Evolutionary conservation across 30 jellyfish, hydroid and myxozoan genomes (phyloP).

Genomic region (Aurelia coerulea): DNA sequence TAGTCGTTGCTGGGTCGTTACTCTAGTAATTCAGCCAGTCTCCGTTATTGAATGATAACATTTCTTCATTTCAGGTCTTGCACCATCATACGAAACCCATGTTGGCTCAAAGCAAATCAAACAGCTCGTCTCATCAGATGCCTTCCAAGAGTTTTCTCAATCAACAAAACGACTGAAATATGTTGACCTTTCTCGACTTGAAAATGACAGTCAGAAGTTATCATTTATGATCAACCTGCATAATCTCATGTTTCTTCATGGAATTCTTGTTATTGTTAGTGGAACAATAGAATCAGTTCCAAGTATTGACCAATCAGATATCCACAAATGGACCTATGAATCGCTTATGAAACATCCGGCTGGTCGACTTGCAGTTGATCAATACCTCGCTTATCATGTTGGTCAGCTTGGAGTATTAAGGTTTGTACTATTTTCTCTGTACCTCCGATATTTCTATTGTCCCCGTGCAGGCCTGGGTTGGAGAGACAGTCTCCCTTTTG

Average conservation of each 20-base stretch:
- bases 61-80: slow-evolving; percentile 27
- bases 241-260: slow-evolving; percentile 84
- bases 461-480: too few species aligned
- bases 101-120: slow-evolving; percentile 44
- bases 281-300: slow-evolving; percentile 47
- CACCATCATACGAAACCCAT: slow-evolving; percentile 54
- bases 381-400: slow-evolving; percentile 66
- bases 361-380: slow-evolving; percentile 77
- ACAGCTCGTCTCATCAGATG: slow-evolving; percentile 28
- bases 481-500: too few species aligned
- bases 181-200: slow-evolving; percentile 58
- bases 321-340: slow-evolving; percentile 45
- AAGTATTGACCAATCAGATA: slow-evolving; percentile 5
- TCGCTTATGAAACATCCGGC: slow-evolving; percentile 61
- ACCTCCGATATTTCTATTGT: too few species aligned
- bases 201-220: slow-evolving; percentile 50
- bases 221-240: slow-evolving; percentile 75
- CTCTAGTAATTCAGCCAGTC: too few species aligned
- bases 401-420: slow-evolving; percentile 78
- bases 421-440: slow-evolving; percentile 13
- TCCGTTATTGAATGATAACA: neutral
- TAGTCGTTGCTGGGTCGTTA: too few species aligned
- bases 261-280: slow-evolving; percentile 50
- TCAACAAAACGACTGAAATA: slow-evolving; percentile 21
- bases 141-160: neutral